Evolutionary conservation across 1,140 invertebrate genomes (phyloP), one percentile per base, ranked within the genome.

Genomic region (Meloidogyne floridensis): DNA sequence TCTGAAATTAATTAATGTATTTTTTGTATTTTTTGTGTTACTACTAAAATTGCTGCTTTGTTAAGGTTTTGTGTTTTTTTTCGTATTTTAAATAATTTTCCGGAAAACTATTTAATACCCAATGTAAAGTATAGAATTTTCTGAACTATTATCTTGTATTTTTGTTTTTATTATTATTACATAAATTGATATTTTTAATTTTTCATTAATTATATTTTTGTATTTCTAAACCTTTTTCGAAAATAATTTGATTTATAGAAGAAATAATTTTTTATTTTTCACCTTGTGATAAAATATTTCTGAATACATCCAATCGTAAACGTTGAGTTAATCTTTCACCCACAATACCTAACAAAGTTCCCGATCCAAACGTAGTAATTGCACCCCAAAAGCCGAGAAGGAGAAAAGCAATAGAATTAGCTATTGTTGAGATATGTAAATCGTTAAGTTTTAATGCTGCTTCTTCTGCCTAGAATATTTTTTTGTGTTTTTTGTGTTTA

Each of bases 311-410:
- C 78, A 82, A 69, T 32, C 81, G 42, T 6, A 82, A 74, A 6
- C 81, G 81, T 32, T 73, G 70, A 3, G 84, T 86, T 59, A 89
- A 74, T 18, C 65, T 73, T 82, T 88, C 87, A 7, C 87, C 87
- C 13, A 86, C 83, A 51, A 77, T 80, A 54, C 87, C 87, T 20
- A 88, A 82, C 32, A 88, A 70, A 9, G 80, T 73, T 8, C 87
- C 87, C 47, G 87, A 87, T 13, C 70, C 69, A 11, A 87, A 86
- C 11, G 87, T 88, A 32, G 73, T 82, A 20, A 85, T 69, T 15
- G 78, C 81, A 20, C 70, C 65, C 6, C 82, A 47, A 13, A 88
- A 15, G 47, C 83, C 87, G 13, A 87, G 65, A 11, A 76, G 5
- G 47, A 81, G 42, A 70, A 88, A 87, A 0, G 84, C 54, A 42